Evolutionary conservation across 2,113 vertebrate species (phyloP).

Genomic region (Lepus americanus): DNA sequence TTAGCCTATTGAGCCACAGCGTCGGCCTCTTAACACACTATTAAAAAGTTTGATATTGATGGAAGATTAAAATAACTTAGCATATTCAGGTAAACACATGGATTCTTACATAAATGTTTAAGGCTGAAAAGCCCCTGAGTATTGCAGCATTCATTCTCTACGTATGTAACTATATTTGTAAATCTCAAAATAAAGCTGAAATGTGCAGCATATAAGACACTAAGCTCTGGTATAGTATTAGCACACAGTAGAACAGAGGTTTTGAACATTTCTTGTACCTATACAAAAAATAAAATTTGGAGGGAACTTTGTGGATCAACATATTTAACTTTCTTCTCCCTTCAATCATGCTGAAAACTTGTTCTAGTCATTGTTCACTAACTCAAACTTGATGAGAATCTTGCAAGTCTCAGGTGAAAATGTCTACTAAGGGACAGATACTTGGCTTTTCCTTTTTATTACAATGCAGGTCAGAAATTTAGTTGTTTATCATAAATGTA

Average conservation of each 20-base stretch:
- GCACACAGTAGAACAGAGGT: not conserved
- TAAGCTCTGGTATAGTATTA: not conserved
- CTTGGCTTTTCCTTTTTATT: constrained; percentile 71
- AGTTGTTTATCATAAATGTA: too few species aligned
- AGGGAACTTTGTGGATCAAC: constrained; percentile 82
- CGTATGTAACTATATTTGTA: not conserved
- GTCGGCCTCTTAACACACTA: not conserved
- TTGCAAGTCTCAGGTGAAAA: constrained; percentile 84
- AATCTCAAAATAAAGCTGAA: constrained; percentile 11
- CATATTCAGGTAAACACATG: not conserved
- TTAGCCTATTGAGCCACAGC: too few species aligned
- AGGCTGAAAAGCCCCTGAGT: not conserved
- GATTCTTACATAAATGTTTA: not conserved
- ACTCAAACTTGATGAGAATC: constrained; percentile 87
- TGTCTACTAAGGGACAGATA: constrained; percentile 81
- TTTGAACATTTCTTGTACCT: constrained; percentile 64
- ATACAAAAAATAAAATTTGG: constrained; percentile 74
- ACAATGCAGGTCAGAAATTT: not conserved
- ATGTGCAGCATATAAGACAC: not conserved
- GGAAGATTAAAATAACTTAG: constrained; percentile 36
- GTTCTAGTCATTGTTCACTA: constrained; percentile 85
- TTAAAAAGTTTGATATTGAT: not conserved
- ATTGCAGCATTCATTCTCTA: not conserved
- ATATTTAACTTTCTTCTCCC: constrained; percentile 79
- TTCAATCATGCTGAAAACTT: constrained; percentile 88